A percentile compares a stretch with the other conserved stretches of the same genome.
phyloP scores from a whole-genome alignment of 2,113 vertebrate genomes.

The Rhodinocichla rosea region DNA sequence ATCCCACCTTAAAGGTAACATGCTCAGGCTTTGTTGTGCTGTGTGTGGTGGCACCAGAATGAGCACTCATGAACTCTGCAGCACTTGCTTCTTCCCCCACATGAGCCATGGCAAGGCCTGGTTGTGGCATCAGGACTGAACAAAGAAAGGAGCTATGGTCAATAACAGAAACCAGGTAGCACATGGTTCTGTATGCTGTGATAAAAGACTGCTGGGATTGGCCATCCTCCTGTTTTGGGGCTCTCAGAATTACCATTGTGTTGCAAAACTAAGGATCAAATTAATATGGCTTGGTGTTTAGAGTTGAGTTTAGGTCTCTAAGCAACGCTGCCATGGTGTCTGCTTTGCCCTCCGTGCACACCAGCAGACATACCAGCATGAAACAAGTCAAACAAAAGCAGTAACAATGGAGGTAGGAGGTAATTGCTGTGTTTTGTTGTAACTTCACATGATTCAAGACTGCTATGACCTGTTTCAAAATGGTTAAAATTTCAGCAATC shows the following conservation, averaged over 20 bases:
- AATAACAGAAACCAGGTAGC: fast-evolving
- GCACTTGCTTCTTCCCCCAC: not conserved
- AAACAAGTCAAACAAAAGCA: not conserved
- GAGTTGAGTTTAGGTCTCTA: not conserved
- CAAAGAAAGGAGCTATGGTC: fast-evolving
- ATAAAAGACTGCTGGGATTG: not conserved
- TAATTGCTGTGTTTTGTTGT: not conserved
- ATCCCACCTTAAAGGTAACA: fast-evolving
- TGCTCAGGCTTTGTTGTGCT: fast-evolving
- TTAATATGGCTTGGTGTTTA: fast-evolving
- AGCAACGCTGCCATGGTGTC: fast-evolving
- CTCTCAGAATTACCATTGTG: not conserved
- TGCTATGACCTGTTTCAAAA: not conserved
- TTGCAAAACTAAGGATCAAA: not conserved
- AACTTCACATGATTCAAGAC: not conserved
- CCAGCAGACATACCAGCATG: not conserved
- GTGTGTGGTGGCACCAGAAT: too few relatives aligned
- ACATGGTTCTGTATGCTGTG: fast-evolving
- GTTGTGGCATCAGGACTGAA: fast-evolving
- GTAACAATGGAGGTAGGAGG: not conserved
- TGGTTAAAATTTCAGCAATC: fast-evolving
- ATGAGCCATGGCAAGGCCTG: fast-evolving
- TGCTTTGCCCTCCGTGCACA: fast-evolving
- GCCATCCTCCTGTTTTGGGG: not conserved
- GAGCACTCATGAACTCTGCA: fast-evolving